These are phyloP conservation scores for Venustoraphidia nigricollis DNA, from an alignment of 2,888 invertebrate species.

Conservation along the genomic window DNA sequence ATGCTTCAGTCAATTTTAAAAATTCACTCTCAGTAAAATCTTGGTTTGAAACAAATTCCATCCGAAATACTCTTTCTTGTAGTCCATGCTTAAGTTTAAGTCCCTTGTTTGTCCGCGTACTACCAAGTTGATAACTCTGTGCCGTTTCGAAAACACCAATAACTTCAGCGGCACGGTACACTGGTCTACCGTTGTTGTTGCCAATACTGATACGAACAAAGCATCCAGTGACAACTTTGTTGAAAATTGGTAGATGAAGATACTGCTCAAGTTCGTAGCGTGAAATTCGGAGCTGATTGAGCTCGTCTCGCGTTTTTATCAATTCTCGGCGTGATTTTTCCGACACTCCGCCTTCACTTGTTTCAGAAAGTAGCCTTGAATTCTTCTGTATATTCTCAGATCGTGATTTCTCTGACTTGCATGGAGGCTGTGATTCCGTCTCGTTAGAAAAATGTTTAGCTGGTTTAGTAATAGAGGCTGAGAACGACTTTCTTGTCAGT, in stretches of 20 bases:
- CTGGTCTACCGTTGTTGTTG: slow-evolving; percentile 68
- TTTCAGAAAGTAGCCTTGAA: no score
- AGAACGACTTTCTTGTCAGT: no score
- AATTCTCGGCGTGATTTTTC: no score
- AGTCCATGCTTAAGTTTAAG: slow-evolving; percentile 65
- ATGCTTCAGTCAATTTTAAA: slow-evolving; percentile 80
- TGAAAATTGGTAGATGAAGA: slow-evolving; percentile 93
- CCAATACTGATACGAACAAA: slow-evolving; percentile 95
- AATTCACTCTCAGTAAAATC: slow-evolving; percentile 89
- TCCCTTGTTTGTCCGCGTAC: slow-evolving; percentile 87
- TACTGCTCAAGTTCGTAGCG: slow-evolving; percentile 88
- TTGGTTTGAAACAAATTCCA: slow-evolving; percentile 95
- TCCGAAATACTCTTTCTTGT: slow-evolving; percentile 74
- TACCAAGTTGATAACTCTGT: slow-evolving; percentile 62
- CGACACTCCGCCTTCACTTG: no score
- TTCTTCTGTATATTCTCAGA: no score
- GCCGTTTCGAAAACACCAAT: slow-evolving; percentile 55
- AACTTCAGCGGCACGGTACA: slow-evolving; percentile 74
- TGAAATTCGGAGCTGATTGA: slow-evolving; percentile 22
- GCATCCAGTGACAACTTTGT: no score
- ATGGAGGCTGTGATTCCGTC: no score
- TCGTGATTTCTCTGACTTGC: no score
- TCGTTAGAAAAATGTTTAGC: no score
- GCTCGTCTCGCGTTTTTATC: slow-evolving; percentile 34
- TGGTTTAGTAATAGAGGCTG: no score